Evolutionary conservation across 2,888 invertebrate species (phyloP), one percentile per base, ranked within the genome.

Genomic region (Lymantria monacha): DNA sequence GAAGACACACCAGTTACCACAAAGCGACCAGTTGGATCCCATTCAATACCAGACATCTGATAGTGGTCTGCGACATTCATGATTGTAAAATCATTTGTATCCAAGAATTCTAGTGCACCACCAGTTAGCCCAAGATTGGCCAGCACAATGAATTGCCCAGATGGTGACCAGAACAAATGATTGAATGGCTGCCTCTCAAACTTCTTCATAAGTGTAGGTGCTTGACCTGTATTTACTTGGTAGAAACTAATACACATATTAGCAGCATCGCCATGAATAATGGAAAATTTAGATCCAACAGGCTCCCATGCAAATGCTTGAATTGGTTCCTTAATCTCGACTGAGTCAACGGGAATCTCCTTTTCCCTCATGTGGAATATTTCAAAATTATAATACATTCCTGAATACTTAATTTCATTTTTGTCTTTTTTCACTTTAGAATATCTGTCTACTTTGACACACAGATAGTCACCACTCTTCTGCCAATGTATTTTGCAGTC

Each of bases 401-500:
- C 98, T 44, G 97, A 95, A 85, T 98, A 99, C 84, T 99, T 99
- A 33, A 95, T 94, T 70, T 98, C 98, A 49, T 95, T 94, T 74
- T 98, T 97, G 77, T 99, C 98, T 76, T 98, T 98, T 72, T 97
- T 96, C n/a, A 95, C 94, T 91, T 98, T 98, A 3, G 96, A 95
- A 83, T 93, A 94, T n/a, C 94, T 92, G 63, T 91, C 92, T n/a
- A 92, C 92, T 91, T 99, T 99, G 0, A 99, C 99, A 72, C 99
- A 99, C 30, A 99, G 92, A 81, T 98, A 98, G 81, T 99, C 98
- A 0, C 99, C 99, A 22, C 95, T 96, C 85, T 98, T 98, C 85
- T 99, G 99, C 99, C 99, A 99, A 83, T 98, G 98, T 81, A 99
- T 97, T 74, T 98, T 98, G 81, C 99, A 99, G 80, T 99, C 98